Conservation (phyloP, 2,797 vertebrate species). For the Selene dorsalis region DNA sequence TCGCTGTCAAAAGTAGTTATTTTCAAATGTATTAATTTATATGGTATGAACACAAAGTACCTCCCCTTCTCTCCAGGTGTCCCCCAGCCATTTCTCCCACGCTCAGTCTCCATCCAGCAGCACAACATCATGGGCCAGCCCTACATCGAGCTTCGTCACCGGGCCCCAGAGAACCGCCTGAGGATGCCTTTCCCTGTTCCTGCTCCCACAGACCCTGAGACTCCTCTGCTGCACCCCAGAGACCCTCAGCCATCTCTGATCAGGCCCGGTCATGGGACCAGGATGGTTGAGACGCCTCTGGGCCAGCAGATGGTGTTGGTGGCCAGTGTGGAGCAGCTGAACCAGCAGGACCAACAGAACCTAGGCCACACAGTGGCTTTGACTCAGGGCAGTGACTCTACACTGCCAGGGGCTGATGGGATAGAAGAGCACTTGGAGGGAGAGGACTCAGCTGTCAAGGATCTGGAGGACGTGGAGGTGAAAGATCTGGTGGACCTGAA, state of each 20-base stretch:
- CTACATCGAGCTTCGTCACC: conserved; percentile 94
- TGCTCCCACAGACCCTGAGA: conserved; percentile 62
- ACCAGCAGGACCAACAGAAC: conserved; percentile 80
- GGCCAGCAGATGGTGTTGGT: conserved; percentile 76
- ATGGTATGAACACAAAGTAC: too few relatives aligned
- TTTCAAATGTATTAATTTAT: too few relatives aligned
- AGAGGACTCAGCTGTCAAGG: conserved; percentile 95
- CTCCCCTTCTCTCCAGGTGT: conserved; percentile 67
- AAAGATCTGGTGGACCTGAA: conserved; percentile 98
- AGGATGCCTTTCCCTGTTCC: conserved; percentile 82
- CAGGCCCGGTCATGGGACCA: conserved; percentile 70
- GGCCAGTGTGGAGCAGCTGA: conserved; percentile 80
- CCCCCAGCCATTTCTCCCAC: conserved; percentile 87
- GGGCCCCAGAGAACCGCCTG: conserved; percentile 88
- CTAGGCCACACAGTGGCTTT: conserved; percentile 71
- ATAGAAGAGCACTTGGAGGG: conserved; percentile 93
- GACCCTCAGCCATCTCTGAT: conserved; percentile 12
- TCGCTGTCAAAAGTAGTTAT: too few relatives aligned
- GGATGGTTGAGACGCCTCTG: conserved; percentile 78
- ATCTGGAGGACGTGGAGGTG: conserved; percentile 96
- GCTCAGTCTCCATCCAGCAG: conserved; percentile 88
- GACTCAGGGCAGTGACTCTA: conserved; percentile 70
- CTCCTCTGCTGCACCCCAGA: conserved; percentile 14
- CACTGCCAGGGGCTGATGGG: conserved; percentile 74
- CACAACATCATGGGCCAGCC: conserved; percentile 95